Conservation (phyloP, 2,888 invertebrate genomes). For the Acanthopleura granulata region DNA sequence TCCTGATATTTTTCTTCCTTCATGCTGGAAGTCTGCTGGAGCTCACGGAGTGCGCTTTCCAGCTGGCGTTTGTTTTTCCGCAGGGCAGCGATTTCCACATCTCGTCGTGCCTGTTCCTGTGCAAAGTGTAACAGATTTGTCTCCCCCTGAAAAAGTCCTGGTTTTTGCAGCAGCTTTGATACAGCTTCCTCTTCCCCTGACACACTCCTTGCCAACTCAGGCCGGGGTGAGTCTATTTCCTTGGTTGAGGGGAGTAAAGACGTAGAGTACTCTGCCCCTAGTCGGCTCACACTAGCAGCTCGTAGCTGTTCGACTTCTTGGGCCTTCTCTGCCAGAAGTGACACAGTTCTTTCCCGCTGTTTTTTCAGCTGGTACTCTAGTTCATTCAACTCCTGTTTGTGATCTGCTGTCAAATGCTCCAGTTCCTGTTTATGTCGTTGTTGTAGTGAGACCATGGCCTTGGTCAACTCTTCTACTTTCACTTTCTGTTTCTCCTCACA, state of each 20-base stretch:
- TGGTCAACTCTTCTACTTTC: slow-evolving; percentile 52
- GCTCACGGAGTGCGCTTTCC: slow-evolving; percentile 74
- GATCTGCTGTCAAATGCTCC: slow-evolving; percentile 67
- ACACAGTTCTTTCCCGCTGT: slow-evolving; percentile 85
- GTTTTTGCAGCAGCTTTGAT: slow-evolving; percentile 41
- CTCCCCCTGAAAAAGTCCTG: slow-evolving; percentile 63
- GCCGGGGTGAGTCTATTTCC: neutral
- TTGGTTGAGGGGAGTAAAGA: neutral
- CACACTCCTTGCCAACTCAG: slow-evolving; percentile 22
- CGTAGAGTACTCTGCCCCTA: neutral
- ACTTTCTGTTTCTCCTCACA: slow-evolving; percentile 70
- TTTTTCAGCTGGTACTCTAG: slow-evolving; percentile 72
- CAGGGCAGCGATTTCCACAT: slow-evolving; percentile 81
- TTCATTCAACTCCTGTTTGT: slow-evolving; percentile 78
- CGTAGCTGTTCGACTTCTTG: slow-evolving; percentile 69
- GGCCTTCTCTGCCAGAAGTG: slow-evolving; percentile 85
- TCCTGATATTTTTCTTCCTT: slow-evolving; percentile 70
- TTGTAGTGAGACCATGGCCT: slow-evolving; percentile 59
- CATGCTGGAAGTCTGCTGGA: slow-evolving; percentile 67
- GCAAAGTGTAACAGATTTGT: slow-evolving; percentile 81
- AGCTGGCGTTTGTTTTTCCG: slow-evolving; percentile 79
- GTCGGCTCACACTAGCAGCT: slow-evolving; percentile 34
- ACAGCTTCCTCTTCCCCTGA: slow-evolving; percentile 51
- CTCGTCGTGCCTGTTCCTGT: slow-evolving; percentile 84
- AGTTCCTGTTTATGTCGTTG: slow-evolving; percentile 69